phyloP scores from a whole-genome alignment of 2,113 vertebrate species.

The Calyptomena viridis region DNA sequence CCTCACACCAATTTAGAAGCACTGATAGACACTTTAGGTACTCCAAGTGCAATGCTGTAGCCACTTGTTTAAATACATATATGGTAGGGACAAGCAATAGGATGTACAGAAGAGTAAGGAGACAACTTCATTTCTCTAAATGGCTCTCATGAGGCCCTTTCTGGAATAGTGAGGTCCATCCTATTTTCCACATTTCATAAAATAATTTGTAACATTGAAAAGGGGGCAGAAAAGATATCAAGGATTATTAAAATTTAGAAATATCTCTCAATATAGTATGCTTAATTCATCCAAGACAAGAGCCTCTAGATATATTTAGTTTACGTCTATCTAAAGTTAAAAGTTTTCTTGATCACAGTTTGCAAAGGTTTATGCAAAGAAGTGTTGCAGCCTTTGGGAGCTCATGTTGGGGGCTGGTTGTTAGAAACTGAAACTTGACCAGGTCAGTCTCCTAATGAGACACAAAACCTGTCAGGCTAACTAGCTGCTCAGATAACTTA shows the following conservation, averaged over 20 bases:
- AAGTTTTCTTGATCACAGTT: neutral
- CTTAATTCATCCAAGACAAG: neutral
- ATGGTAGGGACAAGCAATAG: neutral
- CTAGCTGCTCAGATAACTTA: neutral
- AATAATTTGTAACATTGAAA: neutral
- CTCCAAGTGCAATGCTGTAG: neutral
- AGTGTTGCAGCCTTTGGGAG: neutral
- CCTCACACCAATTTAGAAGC: neutral
- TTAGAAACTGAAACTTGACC: neutral
- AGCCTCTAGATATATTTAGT: neutral
- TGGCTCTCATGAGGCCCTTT: neutral
- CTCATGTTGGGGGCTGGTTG: neutral
- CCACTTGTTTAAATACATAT: neutral
- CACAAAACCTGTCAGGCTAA: neutral
- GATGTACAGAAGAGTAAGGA: neutral
- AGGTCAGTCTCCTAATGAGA: neutral
- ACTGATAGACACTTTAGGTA: neutral
- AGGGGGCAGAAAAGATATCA: neutral
- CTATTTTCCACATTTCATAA: neutral
- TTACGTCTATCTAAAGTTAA: neutral
- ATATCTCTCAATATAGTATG: neutral
- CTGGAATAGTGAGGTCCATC: neutral
- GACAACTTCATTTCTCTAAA: neutral
- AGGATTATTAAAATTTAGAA: neutral
- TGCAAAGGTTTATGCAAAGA: neutral